These are phyloP conservation scores for Dasyurus viverrinus DNA, from an alignment of 2,113 vertebrate genomes.

Conservation along the genomic window DNA sequence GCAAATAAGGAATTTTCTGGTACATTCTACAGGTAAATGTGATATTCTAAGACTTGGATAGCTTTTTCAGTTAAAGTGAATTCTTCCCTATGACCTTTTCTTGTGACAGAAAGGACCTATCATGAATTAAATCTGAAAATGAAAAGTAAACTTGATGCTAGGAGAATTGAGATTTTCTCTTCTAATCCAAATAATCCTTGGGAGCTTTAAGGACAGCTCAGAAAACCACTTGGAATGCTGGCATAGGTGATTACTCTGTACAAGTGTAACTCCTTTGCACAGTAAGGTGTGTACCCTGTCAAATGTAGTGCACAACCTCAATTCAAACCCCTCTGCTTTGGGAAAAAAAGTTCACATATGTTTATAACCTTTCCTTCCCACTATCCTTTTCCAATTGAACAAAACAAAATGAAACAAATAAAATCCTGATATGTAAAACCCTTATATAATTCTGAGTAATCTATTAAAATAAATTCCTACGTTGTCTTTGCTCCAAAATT, in stretches of 20 bases:
- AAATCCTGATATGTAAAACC: background rate
- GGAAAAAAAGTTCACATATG: background rate
- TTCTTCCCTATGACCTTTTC: slow-evolving; percentile 53
- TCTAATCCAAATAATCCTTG: slow-evolving; percentile 10
- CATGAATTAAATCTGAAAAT: slow-evolving; percentile 60
- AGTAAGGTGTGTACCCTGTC: background rate
- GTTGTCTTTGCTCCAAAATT: background rate
- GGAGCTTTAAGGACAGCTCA: slow-evolving; percentile 4
- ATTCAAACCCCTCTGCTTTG: background rate
- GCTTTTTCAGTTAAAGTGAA: slow-evolving; percentile 38
- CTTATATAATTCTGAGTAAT: background rate
- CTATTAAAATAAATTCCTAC: background rate
- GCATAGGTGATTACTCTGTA: background rate
- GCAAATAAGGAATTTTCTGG: background rate
- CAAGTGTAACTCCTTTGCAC: background rate
- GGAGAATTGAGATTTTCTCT: background rate
- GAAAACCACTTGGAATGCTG: background rate
- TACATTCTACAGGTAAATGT: slow-evolving; percentile 45
- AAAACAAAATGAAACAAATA: background rate
- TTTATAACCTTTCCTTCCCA: background rate
- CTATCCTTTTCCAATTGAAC: background rate
- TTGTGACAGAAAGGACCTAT: slow-evolving; percentile 19
- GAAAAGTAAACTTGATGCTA: slow-evolving; percentile 25
- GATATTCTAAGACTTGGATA: slow-evolving; percentile 22
- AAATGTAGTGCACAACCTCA: background rate